Evolutionary conservation across 2,797 vertebrate genomes (phyloP).

Genomic region (Emydoidea blandingii): DNA sequence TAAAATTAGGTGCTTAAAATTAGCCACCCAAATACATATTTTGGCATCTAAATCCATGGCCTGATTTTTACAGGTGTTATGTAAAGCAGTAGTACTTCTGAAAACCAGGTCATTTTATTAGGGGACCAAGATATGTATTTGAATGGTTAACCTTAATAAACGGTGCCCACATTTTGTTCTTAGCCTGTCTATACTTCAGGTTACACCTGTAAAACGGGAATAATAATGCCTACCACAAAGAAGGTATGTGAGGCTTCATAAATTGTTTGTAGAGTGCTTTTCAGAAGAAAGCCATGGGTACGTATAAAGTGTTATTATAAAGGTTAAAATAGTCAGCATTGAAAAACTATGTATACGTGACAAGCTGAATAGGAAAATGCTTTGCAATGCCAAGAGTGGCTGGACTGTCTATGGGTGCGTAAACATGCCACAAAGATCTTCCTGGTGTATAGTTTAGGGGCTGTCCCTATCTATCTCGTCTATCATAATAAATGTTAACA

Average conservation of each 20-base stretch:
- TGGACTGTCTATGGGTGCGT: background rate
- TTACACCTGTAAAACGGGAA: background rate
- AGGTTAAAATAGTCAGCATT: background rate
- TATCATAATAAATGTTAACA: background rate
- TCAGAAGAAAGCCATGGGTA: background rate
- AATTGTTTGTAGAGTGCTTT: background rate
- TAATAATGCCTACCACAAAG: background rate
- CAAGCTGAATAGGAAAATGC: background rate
- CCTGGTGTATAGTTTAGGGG: background rate
- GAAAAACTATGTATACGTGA: background rate
- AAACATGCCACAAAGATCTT: conserved; percentile 13
- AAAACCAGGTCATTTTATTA: background rate
- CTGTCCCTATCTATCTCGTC: background rate
- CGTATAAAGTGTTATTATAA: background rate
- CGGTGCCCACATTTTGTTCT: background rate
- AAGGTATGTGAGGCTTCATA: background rate
- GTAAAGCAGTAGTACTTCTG: background rate
- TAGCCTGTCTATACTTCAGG: background rate
- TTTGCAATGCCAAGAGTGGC: background rate
- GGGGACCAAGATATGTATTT: background rate
- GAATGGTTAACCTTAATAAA: background rate
- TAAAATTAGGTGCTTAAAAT: background rate
- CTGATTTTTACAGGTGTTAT: background rate
- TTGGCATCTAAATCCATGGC: background rate
- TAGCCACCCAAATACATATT: background rate